Base-by-base conservation (phyloP, 2,888 invertebrate genomes). In the Lasioglossum marginatum region DNA sequence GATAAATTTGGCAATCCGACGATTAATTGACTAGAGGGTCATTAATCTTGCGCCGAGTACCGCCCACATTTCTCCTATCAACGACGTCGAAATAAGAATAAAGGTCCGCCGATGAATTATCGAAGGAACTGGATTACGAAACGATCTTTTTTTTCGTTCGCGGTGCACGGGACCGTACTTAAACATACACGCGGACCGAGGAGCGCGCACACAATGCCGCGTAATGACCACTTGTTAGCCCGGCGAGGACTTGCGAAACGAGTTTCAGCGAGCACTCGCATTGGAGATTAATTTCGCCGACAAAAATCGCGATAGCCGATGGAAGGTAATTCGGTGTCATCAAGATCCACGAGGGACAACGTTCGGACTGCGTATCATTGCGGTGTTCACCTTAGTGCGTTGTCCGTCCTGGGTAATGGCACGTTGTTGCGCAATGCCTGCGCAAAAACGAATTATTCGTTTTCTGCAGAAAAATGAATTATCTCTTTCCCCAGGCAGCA, bases 161-260 rank as follows among this genome's bases (percentile, higher is more conserved):
- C 8, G 45, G 63, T 45, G 63, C 31, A 31, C 12, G 6, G 45
- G 76, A 6, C 43, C 31, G 23, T 34, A 43, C 27, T 63, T 45
- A 34, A 60, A 43, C 34, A 43, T 43, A 45, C 78, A 16, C 23
- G 48, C 37, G 57, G 57, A 73, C 37, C 23, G 45, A 40, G 16
- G 1, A 40, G 4, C 75, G 6, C 57, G 19, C 37, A 60, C 40
- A 71, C 74, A 82, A 82, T 81, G 37, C 60, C 74, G 45, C 81
- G 48, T 82, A 82, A 82, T 81, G 60, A 70, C 60, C 70, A 70
- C 57, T 74, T 16, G 57, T 82, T 16, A 82, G 70, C 74, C 74
- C 45, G 68, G 16, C 37, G 68, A 71, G 75, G 81, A 82, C 81
- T 82, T 40, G 82, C 74, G 60, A 70, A 81, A 81, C 81, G 31